phyloP scores from a whole-genome alignment of 2,888 invertebrate genomes.

The Keiferia lycopersicella region DNA sequence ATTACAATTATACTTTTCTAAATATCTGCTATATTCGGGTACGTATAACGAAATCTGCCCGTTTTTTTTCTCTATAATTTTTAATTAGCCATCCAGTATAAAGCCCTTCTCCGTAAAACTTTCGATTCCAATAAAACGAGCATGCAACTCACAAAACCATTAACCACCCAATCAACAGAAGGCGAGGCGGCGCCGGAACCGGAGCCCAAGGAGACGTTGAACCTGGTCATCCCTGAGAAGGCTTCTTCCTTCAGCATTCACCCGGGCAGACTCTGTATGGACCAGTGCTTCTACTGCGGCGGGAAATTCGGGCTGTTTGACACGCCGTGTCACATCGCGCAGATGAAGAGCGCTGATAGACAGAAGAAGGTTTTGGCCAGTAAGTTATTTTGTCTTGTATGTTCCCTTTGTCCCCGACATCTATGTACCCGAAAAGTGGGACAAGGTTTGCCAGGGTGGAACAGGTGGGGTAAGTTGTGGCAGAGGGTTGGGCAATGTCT shows the following conservation, averaged over 20 bases:
- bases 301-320: conserved; percentile 93
- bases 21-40: no score
- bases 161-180: conserved; percentile 42
- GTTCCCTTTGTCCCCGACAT: no score
- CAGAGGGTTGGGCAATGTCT: no score
- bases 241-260: conserved; percentile 94
- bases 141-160: neutral
- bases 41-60: no score
- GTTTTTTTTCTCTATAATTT: no score
- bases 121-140: neutral
- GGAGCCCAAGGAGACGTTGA: conserved; percentile 77
- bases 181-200: conserved; percentile 65
- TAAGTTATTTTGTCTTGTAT: no score
- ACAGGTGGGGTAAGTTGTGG: no score
- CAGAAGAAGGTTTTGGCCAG: conserved; percentile 87
- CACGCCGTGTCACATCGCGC: conserved; percentile 93
- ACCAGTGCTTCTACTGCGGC: conserved; percentile 93
- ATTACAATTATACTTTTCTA: no score
- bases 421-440: no score
- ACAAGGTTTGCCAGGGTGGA: no score
- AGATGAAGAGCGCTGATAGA: conserved; percentile 90
- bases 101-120: neutral
- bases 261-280: conserved; percentile 89
- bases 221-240: conserved; percentile 92
- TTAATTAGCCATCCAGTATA: no score